These are phyloP conservation scores for Ammospiza caudacuta DNA, from an alignment of 2,113 vertebrate genomes.

Conservation along the genomic window DNA sequence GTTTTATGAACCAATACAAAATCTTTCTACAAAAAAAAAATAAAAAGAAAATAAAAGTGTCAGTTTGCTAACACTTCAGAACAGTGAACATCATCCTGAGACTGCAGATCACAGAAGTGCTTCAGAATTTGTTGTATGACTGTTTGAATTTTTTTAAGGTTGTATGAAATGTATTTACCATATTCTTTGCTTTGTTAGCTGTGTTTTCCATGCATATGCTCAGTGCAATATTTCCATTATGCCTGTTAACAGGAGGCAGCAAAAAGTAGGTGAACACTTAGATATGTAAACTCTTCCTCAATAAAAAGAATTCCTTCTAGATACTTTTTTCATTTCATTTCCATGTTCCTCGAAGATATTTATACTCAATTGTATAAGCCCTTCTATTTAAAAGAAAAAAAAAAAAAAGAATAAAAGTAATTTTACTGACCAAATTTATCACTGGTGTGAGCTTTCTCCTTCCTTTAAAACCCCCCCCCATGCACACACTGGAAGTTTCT, in stretches of 20 bases:
- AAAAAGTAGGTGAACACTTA: slow-evolving; percentile 64
- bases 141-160: slow-evolving; percentile 64
- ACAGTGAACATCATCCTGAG: slow-evolving; percentile 58
- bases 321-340: slow-evolving; percentile 60
- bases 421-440: slow-evolving; percentile 47
- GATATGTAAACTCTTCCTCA: slow-evolving; percentile 70
- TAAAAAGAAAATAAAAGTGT: background rate
- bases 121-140: slow-evolving; percentile 67
- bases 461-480: background rate
- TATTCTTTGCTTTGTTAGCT: slow-evolving; percentile 68
- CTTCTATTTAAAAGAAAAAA: slow-evolving; percentile 13
- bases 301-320: slow-evolving; percentile 71
- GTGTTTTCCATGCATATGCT: slow-evolving; percentile 72
- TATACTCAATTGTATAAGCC: slow-evolving; percentile 43
- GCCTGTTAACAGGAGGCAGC: slow-evolving; percentile 59
- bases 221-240: slow-evolving; percentile 73
- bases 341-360: slow-evolving; percentile 17
- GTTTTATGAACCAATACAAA: slow-evolving; percentile 70
- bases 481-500: background rate
- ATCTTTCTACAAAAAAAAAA: slow-evolving; percentile 50
- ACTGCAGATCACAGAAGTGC: slow-evolving; percentile 66
- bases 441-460: slow-evolving; percentile 36
- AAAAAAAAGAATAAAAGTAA: slow-evolving; percentile 32
- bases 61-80: slow-evolving; percentile 63
- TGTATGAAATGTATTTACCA: slow-evolving; percentile 65